Evolutionary conservation across 2,888 invertebrate species (phyloP).

Genomic region (Sclerodermus sp.): DNA sequence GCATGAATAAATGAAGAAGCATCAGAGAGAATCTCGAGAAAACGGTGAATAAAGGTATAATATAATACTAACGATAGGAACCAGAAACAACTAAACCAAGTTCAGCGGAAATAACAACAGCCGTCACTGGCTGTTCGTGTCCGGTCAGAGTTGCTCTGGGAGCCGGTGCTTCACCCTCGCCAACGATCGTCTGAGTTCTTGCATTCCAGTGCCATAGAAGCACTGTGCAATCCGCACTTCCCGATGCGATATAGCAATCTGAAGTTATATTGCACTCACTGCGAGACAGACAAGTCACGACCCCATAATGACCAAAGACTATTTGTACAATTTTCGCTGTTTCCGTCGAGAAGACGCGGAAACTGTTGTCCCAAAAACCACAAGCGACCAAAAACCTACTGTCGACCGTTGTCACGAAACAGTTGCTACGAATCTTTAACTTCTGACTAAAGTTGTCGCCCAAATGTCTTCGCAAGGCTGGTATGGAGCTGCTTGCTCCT

Average conservation of each 20-base stretch:
- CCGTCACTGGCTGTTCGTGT: conserved; percentile 94
- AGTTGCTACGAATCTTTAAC: conserved; percentile 87
- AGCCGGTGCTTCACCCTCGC: conserved; percentile 93
- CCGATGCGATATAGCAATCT: conserved; percentile 98
- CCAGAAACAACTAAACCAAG: conserved; percentile 96
- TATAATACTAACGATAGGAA: conserved; percentile 66
- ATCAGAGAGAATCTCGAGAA: neutral
- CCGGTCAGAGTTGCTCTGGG: conserved; percentile 97
- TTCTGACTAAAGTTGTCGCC: conserved; percentile 99
- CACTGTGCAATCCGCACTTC: conserved; percentile 97
- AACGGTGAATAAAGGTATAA: neutral
- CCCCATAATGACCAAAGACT: conserved; percentile 98
- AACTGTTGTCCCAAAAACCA: conserved; percentile 99
- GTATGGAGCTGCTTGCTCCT: conserved; percentile 72
- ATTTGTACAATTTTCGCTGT: conserved; percentile 98
- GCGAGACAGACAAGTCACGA: conserved; percentile 95
- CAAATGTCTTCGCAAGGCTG: conserved; percentile 81
- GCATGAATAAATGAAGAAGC: neutral
- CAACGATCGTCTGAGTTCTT: conserved; percentile 94
- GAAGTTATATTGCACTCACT: conserved; percentile 99
- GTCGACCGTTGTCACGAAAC: conserved; percentile 98
- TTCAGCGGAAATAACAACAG: conserved; percentile 96
- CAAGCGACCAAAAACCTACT: conserved; percentile 95
- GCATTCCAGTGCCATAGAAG: conserved; percentile 99
- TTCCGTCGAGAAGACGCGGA: conserved; percentile 95